A percentile compares a stretch with the other conserved stretches of the same genome.
These are phyloP conservation scores for Triops longicaudatus DNA, from an alignment of 1,140 invertebrate genomes.

Conservation along the genomic window DNA sequence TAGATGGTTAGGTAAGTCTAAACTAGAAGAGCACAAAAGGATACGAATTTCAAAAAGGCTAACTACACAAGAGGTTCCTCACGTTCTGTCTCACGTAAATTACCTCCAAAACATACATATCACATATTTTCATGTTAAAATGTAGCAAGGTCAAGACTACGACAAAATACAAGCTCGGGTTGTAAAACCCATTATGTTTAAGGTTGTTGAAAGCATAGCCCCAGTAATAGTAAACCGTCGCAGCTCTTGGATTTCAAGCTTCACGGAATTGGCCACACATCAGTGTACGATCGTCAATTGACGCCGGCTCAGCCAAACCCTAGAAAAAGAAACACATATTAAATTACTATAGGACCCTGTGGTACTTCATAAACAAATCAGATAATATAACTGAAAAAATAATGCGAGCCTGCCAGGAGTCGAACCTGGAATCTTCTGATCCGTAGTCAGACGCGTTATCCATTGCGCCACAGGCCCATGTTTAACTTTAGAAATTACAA, in stretches of 20 bases:
- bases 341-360: not conserved
- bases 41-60: not conserved
- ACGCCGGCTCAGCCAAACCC: conserved; percentile 4
- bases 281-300: not conserved
- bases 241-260: not conserved
- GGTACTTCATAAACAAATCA: not conserved
- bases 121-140: not conserved
- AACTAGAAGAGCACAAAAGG: not conserved
- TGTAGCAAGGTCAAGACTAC: not conserved
- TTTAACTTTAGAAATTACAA: not conserved
- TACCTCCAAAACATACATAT: not conserved
- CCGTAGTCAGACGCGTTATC: conserved; percentile 87
- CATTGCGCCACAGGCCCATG: conserved; percentile 77
- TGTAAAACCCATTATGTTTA: not conserved
- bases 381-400: conserved; percentile 23
- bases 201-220: not conserved
- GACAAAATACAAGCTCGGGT: not conserved
- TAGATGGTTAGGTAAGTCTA: not conserved
- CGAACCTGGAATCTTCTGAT: conserved; percentile 86
- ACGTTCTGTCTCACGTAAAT: not conserved
- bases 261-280: not conserved
- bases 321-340: not conserved
- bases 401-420: conserved; percentile 70
- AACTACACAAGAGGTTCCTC: not conserved
- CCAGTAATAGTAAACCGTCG: not conserved